Percentiles rank a stretch among this genome's conserved stretches.
Evolutionary conservation across 2,888 invertebrate genomes (phyloP).

Genomic region (Sinotaia quadrata): DNA sequence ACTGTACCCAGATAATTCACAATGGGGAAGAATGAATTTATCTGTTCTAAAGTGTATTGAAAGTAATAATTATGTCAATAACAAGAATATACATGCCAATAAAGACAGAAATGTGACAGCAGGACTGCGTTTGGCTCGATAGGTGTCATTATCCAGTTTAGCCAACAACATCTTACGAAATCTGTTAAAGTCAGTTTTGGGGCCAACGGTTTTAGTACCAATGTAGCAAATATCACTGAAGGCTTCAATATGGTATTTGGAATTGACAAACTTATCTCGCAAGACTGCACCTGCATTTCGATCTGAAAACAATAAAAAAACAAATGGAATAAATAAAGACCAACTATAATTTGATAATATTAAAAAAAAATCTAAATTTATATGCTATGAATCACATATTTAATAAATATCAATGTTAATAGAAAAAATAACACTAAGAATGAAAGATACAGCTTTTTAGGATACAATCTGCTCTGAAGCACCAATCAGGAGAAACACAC

Average conservation of each 20-base stretch:
- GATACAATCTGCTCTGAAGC: too few species aligned
- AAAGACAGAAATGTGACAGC: slow-evolving; percentile 80
- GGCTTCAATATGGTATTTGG: slow-evolving; percentile 79
- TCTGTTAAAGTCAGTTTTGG: slow-evolving; percentile 77
- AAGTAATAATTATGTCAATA: background rate
- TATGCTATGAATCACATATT: too few species aligned
- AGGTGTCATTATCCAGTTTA: slow-evolving; percentile 81
- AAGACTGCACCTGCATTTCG: slow-evolving; percentile 25
- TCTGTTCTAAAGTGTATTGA: background rate
- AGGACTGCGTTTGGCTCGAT: slow-evolving; percentile 80
- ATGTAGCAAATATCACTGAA: slow-evolving; percentile 79
- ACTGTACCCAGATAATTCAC: too few species aligned
- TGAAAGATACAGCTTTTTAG: too few species aligned
- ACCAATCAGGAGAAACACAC: too few species aligned
- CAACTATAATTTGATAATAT: background rate
- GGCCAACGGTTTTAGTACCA: slow-evolving; percentile 65
- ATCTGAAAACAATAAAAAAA: slow-evolving; percentile 10
- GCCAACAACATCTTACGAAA: slow-evolving; percentile 77
- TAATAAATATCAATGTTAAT: too few species aligned
- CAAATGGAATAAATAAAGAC: background rate
- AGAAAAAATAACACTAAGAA: too few species aligned
- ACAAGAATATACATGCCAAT: background rate
- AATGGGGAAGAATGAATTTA: too few species aligned
- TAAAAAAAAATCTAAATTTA: too few species aligned
- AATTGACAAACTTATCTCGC: slow-evolving; percentile 77